These are phyloP conservation scores for Beris morrisii DNA, from an alignment of 2,888 invertebrate genomes.

Conservation along the genomic window DNA sequence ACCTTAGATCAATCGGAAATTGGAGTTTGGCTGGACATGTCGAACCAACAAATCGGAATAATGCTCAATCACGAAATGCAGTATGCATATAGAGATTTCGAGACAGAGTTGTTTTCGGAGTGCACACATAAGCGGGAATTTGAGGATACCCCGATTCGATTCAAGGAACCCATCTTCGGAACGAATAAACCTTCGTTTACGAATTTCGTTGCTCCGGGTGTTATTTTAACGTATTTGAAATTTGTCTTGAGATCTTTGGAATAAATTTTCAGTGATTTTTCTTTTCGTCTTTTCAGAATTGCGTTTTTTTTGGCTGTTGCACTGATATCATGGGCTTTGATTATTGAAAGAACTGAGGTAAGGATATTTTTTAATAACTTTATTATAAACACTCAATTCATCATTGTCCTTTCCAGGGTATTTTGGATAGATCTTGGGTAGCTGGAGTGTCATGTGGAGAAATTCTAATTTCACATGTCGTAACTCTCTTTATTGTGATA, in stretches of 20 bases:
- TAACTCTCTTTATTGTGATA: conserved; percentile 94
- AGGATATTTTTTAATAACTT: conserved; percentile 32
- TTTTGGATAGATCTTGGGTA: conserved; percentile 90
- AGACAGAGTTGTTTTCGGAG: conserved; percentile 69
- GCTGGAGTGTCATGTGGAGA: conserved; percentile 91
- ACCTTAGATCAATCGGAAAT: conserved; percentile 85
- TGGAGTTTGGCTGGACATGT: conserved; percentile 89
- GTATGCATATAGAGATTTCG: conserved; percentile 83
- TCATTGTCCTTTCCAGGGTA: conserved; percentile 58
- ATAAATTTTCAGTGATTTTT: conserved; percentile 5
- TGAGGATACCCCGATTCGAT: conserved; percentile 86
- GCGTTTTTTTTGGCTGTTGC: conserved; percentile 96
- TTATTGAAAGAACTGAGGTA: conserved; percentile 84
- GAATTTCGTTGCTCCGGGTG: conserved; percentile 94
- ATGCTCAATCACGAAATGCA: conserved; percentile 85
- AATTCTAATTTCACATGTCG: conserved; percentile 89
- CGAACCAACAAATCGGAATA: conserved; percentile 92
- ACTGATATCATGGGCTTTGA: conserved; percentile 86
- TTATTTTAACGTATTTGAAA: conserved; percentile 76
- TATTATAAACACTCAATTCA: not conserved
- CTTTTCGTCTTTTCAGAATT: conserved; percentile 65
- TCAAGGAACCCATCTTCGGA: conserved; percentile 86
- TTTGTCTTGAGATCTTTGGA: not conserved
- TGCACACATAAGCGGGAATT: conserved; percentile 85
- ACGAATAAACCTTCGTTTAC: conserved; percentile 89